phyloP scores from a whole-genome alignment of 2,113 vertebrate genomes.

The Symphodus melops region DNA sequence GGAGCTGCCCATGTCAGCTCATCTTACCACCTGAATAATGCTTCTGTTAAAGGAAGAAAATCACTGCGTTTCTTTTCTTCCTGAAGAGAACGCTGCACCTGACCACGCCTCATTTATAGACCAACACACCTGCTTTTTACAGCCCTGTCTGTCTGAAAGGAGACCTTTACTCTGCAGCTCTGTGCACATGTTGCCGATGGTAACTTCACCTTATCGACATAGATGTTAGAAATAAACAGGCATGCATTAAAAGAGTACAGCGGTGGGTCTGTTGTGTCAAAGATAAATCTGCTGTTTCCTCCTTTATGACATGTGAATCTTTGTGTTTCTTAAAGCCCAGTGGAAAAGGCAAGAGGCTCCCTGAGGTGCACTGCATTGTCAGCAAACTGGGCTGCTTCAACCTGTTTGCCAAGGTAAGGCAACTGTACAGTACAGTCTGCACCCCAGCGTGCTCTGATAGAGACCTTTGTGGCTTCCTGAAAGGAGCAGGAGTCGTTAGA shows the following conservation, averaged over 20 bases:
- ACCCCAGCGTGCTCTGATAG: not conserved
- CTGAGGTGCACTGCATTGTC: conserved; percentile 97
- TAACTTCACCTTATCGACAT: not conserved
- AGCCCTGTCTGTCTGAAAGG: too few species aligned
- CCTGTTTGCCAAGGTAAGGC: conserved; percentile 96
- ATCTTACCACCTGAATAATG: not conserved
- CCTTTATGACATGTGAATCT: conserved; percentile 30
- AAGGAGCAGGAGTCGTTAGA: conserved; percentile 11
- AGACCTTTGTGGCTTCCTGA: conserved; percentile 1
- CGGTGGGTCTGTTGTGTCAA: too few species aligned
- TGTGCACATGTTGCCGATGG: not conserved
- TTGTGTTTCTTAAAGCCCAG: conserved; percentile 77
- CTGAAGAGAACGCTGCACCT: not conserved
- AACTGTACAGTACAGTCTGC: not conserved
- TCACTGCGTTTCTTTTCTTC: not conserved
- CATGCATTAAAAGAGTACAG: too few species aligned
- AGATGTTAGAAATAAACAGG: too few species aligned
- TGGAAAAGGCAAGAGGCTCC: conserved; percentile 95
- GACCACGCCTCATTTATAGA: not conserved
- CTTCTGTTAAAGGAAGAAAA: too few species aligned
- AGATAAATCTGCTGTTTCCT: not conserved
- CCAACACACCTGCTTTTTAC: not conserved
- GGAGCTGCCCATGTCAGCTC: not conserved
- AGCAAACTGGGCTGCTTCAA: conserved; percentile 98
- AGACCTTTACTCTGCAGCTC: too few species aligned